Percentiles rank a stretch among this genome's conserved stretches.
Conservation (phyloP, 2,113 vertebrate genomes). For the Gymnocephalus cernua region DNA sequence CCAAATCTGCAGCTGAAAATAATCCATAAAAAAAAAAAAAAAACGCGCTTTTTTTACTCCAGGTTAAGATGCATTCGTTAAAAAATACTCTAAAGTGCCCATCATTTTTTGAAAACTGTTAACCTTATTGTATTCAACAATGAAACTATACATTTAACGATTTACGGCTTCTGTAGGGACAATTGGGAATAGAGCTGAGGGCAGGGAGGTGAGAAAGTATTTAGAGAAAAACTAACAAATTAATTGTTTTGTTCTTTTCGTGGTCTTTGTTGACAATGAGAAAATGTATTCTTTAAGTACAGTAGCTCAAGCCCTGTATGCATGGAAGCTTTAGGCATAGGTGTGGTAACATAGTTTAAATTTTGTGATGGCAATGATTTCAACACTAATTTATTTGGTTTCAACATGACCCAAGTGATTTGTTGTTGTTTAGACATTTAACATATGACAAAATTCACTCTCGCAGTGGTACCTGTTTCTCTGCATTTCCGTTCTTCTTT, state of each 20-base stretch:
- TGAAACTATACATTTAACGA: not conserved
- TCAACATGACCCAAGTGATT: not conserved
- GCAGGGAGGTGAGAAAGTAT: not conserved
- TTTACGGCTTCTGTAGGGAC: not conserved
- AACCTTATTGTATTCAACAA: not conserved
- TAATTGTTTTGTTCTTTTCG: not conserved
- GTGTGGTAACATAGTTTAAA: not conserved
- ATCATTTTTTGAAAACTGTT: not conserved
- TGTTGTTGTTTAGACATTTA: not conserved
- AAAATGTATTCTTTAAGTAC: not conserved
- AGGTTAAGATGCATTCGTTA: not conserved
- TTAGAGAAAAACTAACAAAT: not conserved
- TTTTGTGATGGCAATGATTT: conserved; percentile 20
- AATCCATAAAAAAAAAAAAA: not conserved
- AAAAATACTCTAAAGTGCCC: too few relatives aligned
- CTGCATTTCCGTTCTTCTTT: conserved; percentile 88
- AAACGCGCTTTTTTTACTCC: not conserved
- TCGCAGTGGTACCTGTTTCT: conserved; percentile 89
- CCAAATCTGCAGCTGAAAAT: not conserved
- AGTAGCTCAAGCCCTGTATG: not conserved
- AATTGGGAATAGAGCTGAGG: not conserved
- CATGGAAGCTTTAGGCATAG: not conserved
- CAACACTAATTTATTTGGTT: not conserved
- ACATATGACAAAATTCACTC: not conserved
- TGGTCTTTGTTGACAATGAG: not conserved